phyloP scores from a whole-genome alignment of 2,797 vertebrate genomes.

The Brachymystax lenok region DNA sequence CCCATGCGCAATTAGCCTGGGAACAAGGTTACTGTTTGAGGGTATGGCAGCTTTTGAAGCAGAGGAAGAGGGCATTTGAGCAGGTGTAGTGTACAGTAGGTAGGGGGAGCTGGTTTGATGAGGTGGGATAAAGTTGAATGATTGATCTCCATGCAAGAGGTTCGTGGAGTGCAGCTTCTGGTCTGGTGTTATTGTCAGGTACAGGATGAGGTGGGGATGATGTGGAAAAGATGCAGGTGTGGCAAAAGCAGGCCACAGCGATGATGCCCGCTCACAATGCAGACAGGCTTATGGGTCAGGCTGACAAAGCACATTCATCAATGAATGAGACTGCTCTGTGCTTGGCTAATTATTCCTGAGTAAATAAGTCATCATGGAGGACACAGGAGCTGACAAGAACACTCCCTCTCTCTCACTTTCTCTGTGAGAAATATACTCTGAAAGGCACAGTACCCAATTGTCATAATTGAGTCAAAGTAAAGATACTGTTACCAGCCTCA shows the following conservation, averaged over 20 bases:
- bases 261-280: not conserved
- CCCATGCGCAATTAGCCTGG: not conserved
- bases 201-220: not conserved
- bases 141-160: not conserved
- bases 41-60: not conserved
- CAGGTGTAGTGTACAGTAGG: not conserved
- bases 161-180: not conserved
- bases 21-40: not conserved
- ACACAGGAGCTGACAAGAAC: conserved; percentile 6
- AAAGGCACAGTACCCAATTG: not conserved
- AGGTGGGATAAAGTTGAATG: not conserved
- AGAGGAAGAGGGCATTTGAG: not conserved
- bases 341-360: conserved; percentile 29
- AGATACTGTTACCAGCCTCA: no score
- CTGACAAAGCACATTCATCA: conserved; percentile 29
- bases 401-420: not conserved
- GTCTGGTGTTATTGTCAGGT: not conserved
- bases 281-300: not conserved
- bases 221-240: not conserved
- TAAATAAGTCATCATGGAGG: conserved; percentile 34
- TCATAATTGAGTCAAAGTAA: no score
- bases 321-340: not conserved
- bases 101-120: not conserved
- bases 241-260: conserved; percentile 2
- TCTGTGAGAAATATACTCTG: not conserved